Base-by-base conservation (phyloP, 1,140 invertebrate genomes). In the Reticulitermes speratus region DNA sequence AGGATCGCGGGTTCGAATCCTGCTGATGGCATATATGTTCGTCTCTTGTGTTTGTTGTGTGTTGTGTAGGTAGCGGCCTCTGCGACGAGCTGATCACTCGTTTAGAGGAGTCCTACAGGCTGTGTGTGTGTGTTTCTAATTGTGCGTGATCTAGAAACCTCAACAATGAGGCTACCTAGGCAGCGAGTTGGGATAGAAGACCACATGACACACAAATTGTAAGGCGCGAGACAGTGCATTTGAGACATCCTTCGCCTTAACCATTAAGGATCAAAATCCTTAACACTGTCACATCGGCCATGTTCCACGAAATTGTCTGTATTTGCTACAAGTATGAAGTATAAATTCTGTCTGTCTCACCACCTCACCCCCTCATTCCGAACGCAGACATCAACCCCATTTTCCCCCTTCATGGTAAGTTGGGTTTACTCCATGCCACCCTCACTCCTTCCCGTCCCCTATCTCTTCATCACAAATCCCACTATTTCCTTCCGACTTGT, bases 401-500 rank as follows among this genome's bases (percentile, higher is more conserved):
- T 65, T 65, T 65, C 5, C 59, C 59, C 59, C 59, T 65, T 65
- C 59, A 23, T n/a, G 59, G 21, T 65, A 19, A 65, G 59, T 65
- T 65, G 16, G 59, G 59, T n/a, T 65, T 65, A 16, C 59, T 75
- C 65, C 25, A 75, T 25, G 3, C 65, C 65, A 25, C n/a, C 65
- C 65, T 9, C 14, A 25, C 25, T 75, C 8, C 52, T 75, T 75
- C 25, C 21, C 55, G 14, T 59, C 21, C 25, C 65, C 65, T 75
- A 30, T 75, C 65, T 75, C 11, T 14, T 75, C 65, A 75, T 75
- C 65, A 75, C 65, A 75, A 75, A 75, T 75, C 65, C n/a, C 65
- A 75, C 65, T 25, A 75, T 75, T 75, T 75, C 65, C 65, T 75
- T 75, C 65, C 65, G 65, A 75, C 25, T 75, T 75, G 65, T 75